A percentile compares a stretch with the other conserved stretches of the same genome.
phyloP scores from a whole-genome alignment of 2,797 vertebrate species.

The Leptodactylus fallax region DNA sequence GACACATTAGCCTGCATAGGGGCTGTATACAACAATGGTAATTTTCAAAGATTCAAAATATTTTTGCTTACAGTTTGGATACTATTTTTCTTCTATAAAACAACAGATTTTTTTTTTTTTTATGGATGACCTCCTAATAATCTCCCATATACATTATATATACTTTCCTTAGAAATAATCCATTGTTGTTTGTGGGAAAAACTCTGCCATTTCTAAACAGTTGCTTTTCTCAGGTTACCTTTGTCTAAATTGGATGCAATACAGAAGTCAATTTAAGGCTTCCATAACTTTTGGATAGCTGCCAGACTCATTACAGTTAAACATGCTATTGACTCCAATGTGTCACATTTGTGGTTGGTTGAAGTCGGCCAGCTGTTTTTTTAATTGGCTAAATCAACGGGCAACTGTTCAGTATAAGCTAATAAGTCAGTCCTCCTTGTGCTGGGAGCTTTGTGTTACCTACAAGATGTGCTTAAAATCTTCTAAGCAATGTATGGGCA shows the following conservation, averaged over 20 bases:
- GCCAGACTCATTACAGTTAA: constrained; percentile 67
- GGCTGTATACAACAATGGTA: too few species aligned
- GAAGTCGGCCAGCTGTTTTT: constrained; percentile 72
- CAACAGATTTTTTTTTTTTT: background rate
- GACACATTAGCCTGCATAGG: background rate
- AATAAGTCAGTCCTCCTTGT: constrained; percentile 55
- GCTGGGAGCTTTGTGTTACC: constrained; percentile 59
- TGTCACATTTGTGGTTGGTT: constrained; percentile 67
- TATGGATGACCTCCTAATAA: background rate
- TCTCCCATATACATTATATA: background rate
- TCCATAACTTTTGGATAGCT: constrained; percentile 66
- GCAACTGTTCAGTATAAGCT: constrained; percentile 68
- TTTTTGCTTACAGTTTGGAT: too few species aligned
- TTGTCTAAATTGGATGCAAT: constrained; percentile 61
- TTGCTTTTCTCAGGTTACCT: background rate
- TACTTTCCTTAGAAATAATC: background rate
- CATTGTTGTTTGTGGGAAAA: background rate
- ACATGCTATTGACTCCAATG: constrained; percentile 66
- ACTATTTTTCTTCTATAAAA: too few species aligned
- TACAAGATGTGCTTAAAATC: constrained; percentile 17
- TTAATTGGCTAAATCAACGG: constrained; percentile 71
- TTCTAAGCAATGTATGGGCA: background rate
- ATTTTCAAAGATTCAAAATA: too few species aligned
- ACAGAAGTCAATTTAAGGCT: constrained; percentile 66
- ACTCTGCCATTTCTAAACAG: background rate